These are phyloP conservation scores for Epinotia brunnichana DNA, from an alignment of 2,888 invertebrate species.

Conservation along the genomic window DNA sequence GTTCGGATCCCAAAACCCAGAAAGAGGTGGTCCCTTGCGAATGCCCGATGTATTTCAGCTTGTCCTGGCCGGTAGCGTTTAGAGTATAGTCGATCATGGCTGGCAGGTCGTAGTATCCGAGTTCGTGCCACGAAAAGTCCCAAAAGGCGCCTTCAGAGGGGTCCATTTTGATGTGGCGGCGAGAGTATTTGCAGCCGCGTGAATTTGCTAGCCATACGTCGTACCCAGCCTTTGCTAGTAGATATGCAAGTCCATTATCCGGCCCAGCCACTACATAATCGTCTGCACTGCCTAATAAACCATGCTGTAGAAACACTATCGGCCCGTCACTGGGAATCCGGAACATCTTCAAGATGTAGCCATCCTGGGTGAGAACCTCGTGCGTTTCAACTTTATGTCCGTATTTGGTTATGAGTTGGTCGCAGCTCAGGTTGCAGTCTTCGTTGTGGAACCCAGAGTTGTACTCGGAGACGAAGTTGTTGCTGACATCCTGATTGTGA, in stretches of 20 bases:
- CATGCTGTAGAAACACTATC: constrained; percentile 70
- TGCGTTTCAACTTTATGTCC: constrained; percentile 62
- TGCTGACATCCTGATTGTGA: constrained; percentile 48
- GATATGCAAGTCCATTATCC: constrained; percentile 65
- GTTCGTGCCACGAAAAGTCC: constrained; percentile 92
- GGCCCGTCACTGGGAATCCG: constrained; percentile 65
- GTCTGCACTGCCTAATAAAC: constrained; percentile 66
- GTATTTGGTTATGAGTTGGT: constrained; percentile 60
- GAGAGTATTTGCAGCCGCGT: constrained; percentile 88
- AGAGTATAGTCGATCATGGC: constrained; percentile 89
- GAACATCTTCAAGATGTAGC: constrained; percentile 61
- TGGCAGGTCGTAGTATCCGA: constrained; percentile 90
- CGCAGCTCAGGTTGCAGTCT: constrained; percentile 58
- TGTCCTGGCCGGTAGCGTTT: constrained; percentile 72
- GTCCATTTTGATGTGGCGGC: constrained; percentile 74
- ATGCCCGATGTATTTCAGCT: constrained; percentile 87
- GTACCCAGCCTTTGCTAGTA: constrained; percentile 85
- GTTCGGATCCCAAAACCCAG: constrained; percentile 82
- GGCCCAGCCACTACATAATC: constrained; percentile 68
- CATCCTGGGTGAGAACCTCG: constrained; percentile 62
- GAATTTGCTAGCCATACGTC: constrained; percentile 92
- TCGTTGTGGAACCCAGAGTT: constrained; percentile 56
- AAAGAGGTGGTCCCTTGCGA: constrained; percentile 87
- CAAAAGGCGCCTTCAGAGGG: constrained; percentile 81
- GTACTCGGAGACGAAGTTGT: constrained; percentile 54